Percentiles rank a stretch among this genome's conserved stretches.
Conservation (phyloP, 2,797 vertebrate genomes). For the Triplophysa yarkandensis region DNA sequence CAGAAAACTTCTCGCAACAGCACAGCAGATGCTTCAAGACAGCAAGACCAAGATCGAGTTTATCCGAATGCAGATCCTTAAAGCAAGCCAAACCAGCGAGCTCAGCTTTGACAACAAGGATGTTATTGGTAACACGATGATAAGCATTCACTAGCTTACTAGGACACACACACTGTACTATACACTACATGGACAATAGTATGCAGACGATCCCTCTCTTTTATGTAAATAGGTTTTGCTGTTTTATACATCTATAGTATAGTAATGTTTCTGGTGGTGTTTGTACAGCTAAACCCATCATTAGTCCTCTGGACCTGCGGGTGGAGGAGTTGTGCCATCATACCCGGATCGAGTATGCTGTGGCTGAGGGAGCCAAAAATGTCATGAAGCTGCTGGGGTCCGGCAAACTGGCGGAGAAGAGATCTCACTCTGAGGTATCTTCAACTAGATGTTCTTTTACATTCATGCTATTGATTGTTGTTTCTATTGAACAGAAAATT, state of each 20-base stretch:
- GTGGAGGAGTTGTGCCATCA: constrained; percentile 88
- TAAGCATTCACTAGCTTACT: neutral
- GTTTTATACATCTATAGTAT: neutral
- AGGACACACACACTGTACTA: no score
- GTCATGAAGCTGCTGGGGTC: constrained; percentile 85
- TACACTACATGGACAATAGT: neutral
- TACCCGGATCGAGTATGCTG: constrained; percentile 87
- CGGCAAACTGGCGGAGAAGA: constrained; percentile 85
- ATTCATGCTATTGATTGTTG: neutral
- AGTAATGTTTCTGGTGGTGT: neutral
- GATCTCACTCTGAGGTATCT: constrained; percentile 83
- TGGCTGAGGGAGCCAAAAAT: constrained; percentile 88
- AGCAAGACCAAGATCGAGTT: constrained; percentile 99
- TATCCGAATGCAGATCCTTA: constrained; percentile 99
- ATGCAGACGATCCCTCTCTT: neutral
- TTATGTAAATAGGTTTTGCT: neutral
- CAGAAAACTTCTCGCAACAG: constrained; percentile 93
- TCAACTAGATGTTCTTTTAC: neutral
- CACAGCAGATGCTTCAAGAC: constrained; percentile 98
- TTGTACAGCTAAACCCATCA: constrained; percentile 76
- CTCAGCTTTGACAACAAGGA: constrained; percentile 93
- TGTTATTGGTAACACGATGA: constrained; percentile 56
- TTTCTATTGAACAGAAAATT: constrained; percentile 50
- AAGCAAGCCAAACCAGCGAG: constrained; percentile 94
- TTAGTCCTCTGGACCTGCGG: constrained; percentile 87